phyloP scores from a whole-genome alignment of 1,140 invertebrate species.

The Zophobas atratus region DNA sequence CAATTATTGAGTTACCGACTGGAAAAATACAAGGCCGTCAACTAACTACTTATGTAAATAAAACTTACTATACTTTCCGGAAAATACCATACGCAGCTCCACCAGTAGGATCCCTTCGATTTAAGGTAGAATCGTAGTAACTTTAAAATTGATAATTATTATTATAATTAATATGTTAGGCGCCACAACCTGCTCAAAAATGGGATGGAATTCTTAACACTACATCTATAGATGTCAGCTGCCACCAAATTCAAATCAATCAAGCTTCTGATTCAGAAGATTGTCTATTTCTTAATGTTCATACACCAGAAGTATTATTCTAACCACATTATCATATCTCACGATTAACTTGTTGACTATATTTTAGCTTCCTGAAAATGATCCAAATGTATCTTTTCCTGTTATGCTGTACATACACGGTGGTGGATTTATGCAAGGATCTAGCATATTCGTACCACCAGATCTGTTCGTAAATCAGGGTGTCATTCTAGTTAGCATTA shows the following conservation, averaged over 20 bases:
- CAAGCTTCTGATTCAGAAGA: slow-evolving; percentile 1
- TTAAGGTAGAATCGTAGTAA: not conserved
- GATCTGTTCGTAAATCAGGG: slow-evolving; percentile 72
- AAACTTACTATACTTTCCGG: slow-evolving; percentile 29
- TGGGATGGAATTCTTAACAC: no score
- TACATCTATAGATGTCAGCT: no score
- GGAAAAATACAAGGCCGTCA: not conserved
- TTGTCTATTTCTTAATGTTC: slow-evolving; percentile 26
- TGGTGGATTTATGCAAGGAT: slow-evolving; percentile 71
- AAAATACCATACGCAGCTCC: slow-evolving; percentile 46
- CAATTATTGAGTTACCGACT: not conserved
- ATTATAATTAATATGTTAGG: no score
- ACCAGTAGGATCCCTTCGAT: slow-evolving; percentile 39
- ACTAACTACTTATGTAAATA: not conserved
- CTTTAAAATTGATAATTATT: no score
- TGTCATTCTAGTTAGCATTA: slow-evolving; percentile 72
- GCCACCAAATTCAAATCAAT: no score
- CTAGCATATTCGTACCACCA: slow-evolving; percentile 68
- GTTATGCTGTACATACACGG: slow-evolving; percentile 75
- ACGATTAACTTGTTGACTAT: not conserved
- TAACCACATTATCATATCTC: not conserved
- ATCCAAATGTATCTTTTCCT: slow-evolving; percentile 31
- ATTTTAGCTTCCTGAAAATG: slow-evolving; percentile 9
- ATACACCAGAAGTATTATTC: not conserved
- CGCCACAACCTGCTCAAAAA: no score